Evolutionary conservation across 2,888 invertebrate species (phyloP).

Genomic region (Rugalucina vietnamica): DNA sequence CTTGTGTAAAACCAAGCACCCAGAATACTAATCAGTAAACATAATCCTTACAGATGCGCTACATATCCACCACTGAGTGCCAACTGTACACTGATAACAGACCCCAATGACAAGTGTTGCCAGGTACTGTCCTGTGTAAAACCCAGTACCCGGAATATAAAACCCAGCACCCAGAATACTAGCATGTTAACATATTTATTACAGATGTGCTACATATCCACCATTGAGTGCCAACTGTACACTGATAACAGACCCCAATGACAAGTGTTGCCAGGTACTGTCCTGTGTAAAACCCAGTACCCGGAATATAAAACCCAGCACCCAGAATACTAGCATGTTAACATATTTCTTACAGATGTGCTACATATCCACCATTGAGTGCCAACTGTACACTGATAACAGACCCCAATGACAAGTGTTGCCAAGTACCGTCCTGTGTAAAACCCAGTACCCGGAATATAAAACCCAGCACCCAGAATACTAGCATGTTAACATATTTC

Average conservation of each 20-base stretch:
- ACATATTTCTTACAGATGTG: conserved; percentile 55
- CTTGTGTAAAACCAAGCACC: no score
- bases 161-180: no score
- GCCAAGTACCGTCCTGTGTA: conserved; percentile 67
- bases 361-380: conserved; percentile 61
- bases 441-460: conserved; percentile 58
- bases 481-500: background rate
- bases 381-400: conserved; percentile 65
- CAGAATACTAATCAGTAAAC: no score
- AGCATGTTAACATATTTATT: no score
- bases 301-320: no score
- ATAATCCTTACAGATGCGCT: no score
- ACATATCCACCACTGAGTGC: conserved; percentile 49
- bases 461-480: no score
- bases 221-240: conserved; percentile 53
- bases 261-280: conserved; percentile 69
- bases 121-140: conserved; percentile 64
- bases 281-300: conserved; percentile 58
- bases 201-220: no score
- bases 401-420: conserved; percentile 70
- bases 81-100: conserved; percentile 64
- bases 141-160: conserved; percentile 54
- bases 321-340: no score
- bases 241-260: conserved; percentile 67
- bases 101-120: conserved; percentile 69